Evolutionary conservation across 2,113 vertebrate species (phyloP).

Genomic region (Promerops cafer): DNA sequence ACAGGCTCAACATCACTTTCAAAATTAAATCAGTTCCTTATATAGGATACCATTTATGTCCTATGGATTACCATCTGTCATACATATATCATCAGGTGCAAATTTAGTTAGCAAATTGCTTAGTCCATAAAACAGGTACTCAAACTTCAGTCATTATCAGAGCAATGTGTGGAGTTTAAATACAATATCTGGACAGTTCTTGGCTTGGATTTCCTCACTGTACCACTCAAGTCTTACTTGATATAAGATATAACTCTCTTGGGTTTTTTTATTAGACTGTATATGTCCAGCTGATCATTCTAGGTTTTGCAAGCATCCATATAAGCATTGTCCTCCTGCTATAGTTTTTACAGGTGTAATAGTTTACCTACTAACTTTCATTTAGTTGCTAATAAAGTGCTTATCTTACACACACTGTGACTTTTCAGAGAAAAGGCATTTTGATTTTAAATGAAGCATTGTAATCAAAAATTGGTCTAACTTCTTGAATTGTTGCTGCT

Average conservation of each 20-base stretch:
- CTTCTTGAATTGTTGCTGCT: neutral
- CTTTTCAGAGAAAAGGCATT: neutral
- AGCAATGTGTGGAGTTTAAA: neutral
- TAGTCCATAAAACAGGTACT: neutral
- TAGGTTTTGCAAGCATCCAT: neutral
- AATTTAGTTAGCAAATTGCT: neutral
- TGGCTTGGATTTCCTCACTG: neutral
- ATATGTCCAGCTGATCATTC: neutral
- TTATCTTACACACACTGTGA: neutral
- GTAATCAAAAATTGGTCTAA: neutral
- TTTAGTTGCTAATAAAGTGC: neutral
- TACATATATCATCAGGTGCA: neutral
- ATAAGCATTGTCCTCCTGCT: neutral
- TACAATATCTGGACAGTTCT: neutral
- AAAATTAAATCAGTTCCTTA: neutral
- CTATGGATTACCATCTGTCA: conserved; percentile 33
- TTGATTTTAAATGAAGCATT: neutral
- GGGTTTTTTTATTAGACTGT: neutral
- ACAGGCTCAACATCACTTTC: neutral
- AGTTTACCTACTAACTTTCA: neutral
- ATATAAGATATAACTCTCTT: neutral
- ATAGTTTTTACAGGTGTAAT: neutral
- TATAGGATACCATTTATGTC: neutral
- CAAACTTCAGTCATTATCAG: neutral
- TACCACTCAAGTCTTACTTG: neutral